Evolutionary conservation across 2,888 invertebrate genomes (phyloP), one percentile per base, ranked within the genome.

Genomic region (Anarsia innoxiella): DNA sequence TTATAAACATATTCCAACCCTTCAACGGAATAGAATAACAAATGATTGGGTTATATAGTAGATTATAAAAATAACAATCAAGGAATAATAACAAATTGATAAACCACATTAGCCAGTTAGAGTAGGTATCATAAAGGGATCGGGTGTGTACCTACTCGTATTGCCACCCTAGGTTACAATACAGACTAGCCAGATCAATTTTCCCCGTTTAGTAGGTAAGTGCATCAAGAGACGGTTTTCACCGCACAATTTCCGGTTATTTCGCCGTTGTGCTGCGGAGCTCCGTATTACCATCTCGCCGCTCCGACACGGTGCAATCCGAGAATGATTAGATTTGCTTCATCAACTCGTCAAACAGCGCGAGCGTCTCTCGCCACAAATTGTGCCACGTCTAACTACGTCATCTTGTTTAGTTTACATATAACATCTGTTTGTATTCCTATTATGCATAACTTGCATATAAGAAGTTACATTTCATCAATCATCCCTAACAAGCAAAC

Each of bases 231-330:
- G 19, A 3, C 19, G 19, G 8, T 19, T 19, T n/a, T n/a, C n/a
- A n/a, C n/a, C n/a, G n/a, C n/a, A 19, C 19, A 5, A 19, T 19
- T 19, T 3, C 19, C 19, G 3, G 19, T 19, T 8, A 19, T 26
- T 44, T 37, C 46, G 36, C 36, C 45, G 47, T 48, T 50, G 44
- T 53, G 53, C 51, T 40, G 23, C 41, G 34, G 33, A 23, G 44
- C 34, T 15, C 38, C 35, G 25, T 9, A 10, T 8, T 13, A 25
- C 31, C 23, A 13, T 26, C 39, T 31, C 33, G 37, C 34, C n/a
- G 16, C 28, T 8, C 27, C 32, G 30, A 16, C 28, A 8, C 19
- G 31, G 31, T 31, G 31, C 38, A 33, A 28, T 39, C 39, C 32
- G 34, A 14, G 34, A 41, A 33, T 41, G 41, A 41, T 41, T 41